Percentiles rank a stretch among this genome's conserved stretches.
Evolutionary conservation across 2,113 vertebrate species (phyloP).

Genomic region (Eubucco bourcierii): DNA sequence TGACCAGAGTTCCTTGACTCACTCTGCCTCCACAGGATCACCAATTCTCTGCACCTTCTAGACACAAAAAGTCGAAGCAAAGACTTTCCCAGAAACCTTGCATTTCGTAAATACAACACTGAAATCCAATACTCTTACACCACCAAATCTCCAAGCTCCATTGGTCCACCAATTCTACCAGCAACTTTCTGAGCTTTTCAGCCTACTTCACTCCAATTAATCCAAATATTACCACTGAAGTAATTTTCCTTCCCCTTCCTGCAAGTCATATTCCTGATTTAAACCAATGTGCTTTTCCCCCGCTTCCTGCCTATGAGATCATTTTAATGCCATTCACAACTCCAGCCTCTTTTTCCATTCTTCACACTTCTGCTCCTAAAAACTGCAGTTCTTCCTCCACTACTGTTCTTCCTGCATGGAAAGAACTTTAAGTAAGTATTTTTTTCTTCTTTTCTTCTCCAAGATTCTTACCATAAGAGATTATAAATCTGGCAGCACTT

Average conservation of each 20-base stretch:
- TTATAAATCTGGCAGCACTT: neutral
- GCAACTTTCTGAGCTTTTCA: neutral
- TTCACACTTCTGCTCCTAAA: neutral
- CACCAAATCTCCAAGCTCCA: neutral
- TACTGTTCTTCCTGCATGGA: neutral
- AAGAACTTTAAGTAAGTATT: neutral
- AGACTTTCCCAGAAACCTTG: too few species aligned
- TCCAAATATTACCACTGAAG: neutral
- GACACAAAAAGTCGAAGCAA: too few species aligned
- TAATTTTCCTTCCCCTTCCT: neutral
- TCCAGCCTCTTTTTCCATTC: neutral
- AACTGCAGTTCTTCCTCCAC: neutral
- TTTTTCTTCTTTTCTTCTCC: neutral
- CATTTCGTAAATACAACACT: too few species aligned
- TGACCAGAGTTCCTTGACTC: neutral
- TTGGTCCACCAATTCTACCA: neutral
- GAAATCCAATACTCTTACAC: neutral
- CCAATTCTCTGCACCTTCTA: neutral
- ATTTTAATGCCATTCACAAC: neutral
- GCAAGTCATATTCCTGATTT: neutral
- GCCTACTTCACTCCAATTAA: neutral
- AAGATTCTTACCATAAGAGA: neutral
- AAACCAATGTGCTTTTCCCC: neutral
- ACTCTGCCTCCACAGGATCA: neutral
- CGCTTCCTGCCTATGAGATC: neutral